Evolutionary conservation across 1,140 invertebrate species (phyloP), one percentile per base, ranked within the genome.

Genomic region (Stratiolaelaps scimitus): DNA sequence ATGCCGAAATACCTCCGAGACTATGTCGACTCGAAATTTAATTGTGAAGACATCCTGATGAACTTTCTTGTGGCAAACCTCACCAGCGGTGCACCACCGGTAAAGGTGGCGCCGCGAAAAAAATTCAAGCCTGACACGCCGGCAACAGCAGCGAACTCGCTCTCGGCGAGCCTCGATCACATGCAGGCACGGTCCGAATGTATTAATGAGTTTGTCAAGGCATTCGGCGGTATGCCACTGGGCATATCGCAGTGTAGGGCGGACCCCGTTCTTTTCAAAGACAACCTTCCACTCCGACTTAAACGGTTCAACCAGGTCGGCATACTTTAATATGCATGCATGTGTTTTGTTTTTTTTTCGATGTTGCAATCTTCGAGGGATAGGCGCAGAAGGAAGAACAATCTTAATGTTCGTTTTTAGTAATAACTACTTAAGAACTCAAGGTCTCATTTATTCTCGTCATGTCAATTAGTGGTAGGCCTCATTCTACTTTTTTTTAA

Each of bases 61-160:
- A 93, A 93, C 75, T 93, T 93, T 77, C 78, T 93, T 1, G 85
- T 93, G 13, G 84, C 89, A 1, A 91, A 92, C 74, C 76, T 86
- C n/a, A 92, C 89, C 1, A 26, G 34, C 53, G 85, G 86, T 68
- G 93, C 94, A 79, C 84, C 90, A 20, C 91, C 92, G 0, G 91
- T 96, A 53, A 95, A 96, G 80, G 88, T 95, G n/a, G 86, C 90
- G 1, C 91, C 92, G 0, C 81, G 92, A n/a, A 96, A 96, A 73
- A 97, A 97, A 74, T 97, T 97, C 77, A 92, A 93, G 76, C 91
- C 91, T 0, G 88, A 94, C 74, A 60, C 53, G 20, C 15, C 53
- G 26, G 96, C 92, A 77, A 85, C 83, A 1, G 92, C 92, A 73
- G 91, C 84, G 0, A 90, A 93, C 78, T 93, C 92, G 88, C 73